Evolutionary conservation across 2,888 invertebrate species (phyloP), one percentile per base, ranked within the genome.

Genomic region (Parelbella ahira): DNA sequence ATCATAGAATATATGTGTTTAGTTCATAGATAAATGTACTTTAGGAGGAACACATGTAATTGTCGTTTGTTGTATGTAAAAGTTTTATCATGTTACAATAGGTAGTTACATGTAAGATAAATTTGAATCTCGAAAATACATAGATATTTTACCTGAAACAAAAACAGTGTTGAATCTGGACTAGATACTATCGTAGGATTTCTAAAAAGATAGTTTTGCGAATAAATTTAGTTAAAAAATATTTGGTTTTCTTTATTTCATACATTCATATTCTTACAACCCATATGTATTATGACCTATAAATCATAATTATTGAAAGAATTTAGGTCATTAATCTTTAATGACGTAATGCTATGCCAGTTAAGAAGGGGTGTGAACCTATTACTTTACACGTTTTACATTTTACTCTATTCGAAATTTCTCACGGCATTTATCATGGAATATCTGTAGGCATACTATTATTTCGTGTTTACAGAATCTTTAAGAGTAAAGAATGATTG

Each of bases 161-260:
- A 27, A 69, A 63, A 66, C 71, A 75, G 71, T 71, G 74, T 73
- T 75, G 75, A 54, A 75, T 63, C 77, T 77, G 77, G 53, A 65
- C 68, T 70, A 68, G 58, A 66, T 54, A 63, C 53, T 63, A 65
- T 58, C 56, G 65, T 76, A 75, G 69, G 61, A 60, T 70, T 74
- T 74, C 67, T 68, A 72, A 78, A 72, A 64, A 49, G 58, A 73
- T 77, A 76, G 73, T 73, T 74, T 74, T 72, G 71, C 55, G 60
- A 81, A 77, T 80, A 81, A 77, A 80, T 70, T 75, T 74, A 79
- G 73, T 68, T 68, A 68, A 63, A 69, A 74, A 68, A 54, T 1
- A 11, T 38, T 10, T 29, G n/a, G 24, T 25, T 25, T 36, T 36
- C 13, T 33, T 33, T 33, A 5, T 4, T 15, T 15, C 3, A 4